Evolutionary conservation across 2,797 vertebrate genomes (phyloP).

Genomic region (Sarcophilus harrisii): DNA sequence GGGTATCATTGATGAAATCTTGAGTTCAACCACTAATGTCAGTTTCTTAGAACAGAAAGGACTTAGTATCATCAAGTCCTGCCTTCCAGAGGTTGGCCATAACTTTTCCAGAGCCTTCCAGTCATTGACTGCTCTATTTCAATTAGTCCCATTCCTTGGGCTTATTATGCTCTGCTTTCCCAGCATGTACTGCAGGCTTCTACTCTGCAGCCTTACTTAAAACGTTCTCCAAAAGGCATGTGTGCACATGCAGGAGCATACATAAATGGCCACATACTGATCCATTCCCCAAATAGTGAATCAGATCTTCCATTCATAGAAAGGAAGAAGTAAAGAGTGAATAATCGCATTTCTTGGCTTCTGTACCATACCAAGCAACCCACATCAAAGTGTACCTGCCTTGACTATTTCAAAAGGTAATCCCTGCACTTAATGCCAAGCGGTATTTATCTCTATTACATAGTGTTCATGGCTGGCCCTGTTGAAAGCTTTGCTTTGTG

Average conservation of each 20-base stretch:
- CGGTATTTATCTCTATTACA: slow-evolving; percentile 77
- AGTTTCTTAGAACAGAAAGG: not conserved
- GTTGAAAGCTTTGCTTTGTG: slow-evolving; percentile 70
- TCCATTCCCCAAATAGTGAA: slow-evolving; percentile 55
- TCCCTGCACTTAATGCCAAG: slow-evolving; percentile 79
- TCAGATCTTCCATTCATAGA: slow-evolving; percentile 75
- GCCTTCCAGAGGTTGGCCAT: not conserved
- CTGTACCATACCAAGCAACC: slow-evolving; percentile 79
- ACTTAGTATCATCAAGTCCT: too few species aligned
- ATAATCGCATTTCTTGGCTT: slow-evolving; percentile 78
- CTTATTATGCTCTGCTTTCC: not conserved
- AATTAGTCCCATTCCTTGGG: not conserved
- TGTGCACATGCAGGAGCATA: fast-evolving
- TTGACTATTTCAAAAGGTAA: slow-evolving; percentile 84
- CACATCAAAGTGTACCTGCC: slow-evolving; percentile 84
- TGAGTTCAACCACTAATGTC: not conserved
- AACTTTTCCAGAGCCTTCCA: not conserved
- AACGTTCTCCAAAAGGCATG: not conserved
- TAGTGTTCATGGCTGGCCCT: slow-evolving; percentile 60
- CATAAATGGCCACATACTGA: not conserved
- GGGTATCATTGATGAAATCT: not conserved
- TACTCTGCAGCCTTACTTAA: slow-evolving; percentile 21
- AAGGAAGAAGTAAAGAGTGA: slow-evolving; percentile 61
- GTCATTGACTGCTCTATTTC: not conserved
- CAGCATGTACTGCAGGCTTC: not conserved